Evolutionary conservation across 2,113 vertebrate genomes (phyloP), one percentile per base, ranked within the genome.

Genomic region (Synchiropus splendidus): DNA sequence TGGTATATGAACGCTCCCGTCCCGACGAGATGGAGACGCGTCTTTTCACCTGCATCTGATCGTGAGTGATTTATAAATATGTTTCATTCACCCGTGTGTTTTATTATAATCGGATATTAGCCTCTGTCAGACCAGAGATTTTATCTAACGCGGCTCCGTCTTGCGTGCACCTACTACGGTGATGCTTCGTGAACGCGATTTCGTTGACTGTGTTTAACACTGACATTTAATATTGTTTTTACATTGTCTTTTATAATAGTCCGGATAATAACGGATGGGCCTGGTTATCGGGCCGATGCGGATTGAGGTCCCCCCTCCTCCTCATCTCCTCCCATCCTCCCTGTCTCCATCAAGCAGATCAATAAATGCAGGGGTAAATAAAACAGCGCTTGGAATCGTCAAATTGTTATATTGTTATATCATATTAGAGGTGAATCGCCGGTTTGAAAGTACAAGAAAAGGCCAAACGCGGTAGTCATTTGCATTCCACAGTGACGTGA

Each of bases 341-440:
- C 68, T 12, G 67, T 67, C 57, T 75, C 64, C 62, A 72, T 66
- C 54, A 61, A 62, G 41, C 70, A 21, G 68, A 81, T 79, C 78
- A 61, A 80, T 81, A 74, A 10, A 42, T 63, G 54, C 59, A 56
- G 38, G 57, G 61, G 58, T 68, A 57, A 76, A 77, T 39, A 52
- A 34, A 47, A 34, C 14, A 30, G 42, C 51, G 17, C 21, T 31
- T 13, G 39, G 39, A 42, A 62, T 36, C 37, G 33, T 58, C 53
- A 10, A 40, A 61, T n/a, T n/a, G n/a, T n/a, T n/a, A n/a, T n/a
- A n/a, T n/a, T n/a, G n/a, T n/a, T n/a, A n/a, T n/a, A n/a, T n/a
- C n/a, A n/a, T n/a, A n/a, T n/a, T n/a, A n/a, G n/a, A n/a, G n/a
- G n/a, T n/a, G n/a, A n/a, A n/a, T n/a, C n/a, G 13, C 51, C 16